Conservation (phyloP, 2,797 vertebrate genomes). For the Carcharodon carcharias region DNA sequence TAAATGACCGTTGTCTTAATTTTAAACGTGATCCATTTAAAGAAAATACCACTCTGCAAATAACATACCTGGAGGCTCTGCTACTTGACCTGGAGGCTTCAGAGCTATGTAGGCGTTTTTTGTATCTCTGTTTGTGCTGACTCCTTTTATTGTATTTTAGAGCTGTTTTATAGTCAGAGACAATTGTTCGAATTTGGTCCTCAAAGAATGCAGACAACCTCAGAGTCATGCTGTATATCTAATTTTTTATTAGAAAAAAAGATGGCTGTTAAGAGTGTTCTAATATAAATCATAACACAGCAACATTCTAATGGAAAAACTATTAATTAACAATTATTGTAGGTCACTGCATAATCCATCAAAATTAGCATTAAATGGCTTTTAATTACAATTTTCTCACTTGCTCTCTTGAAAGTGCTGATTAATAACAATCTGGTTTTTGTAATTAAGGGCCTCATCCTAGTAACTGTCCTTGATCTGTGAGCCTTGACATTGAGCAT, state of each 20-base stretch:
- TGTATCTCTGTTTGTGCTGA: constrained; percentile 75
- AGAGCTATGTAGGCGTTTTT: constrained; percentile 65
- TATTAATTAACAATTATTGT: background rate
- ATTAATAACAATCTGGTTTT: background rate
- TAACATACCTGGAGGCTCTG: constrained; percentile 60
- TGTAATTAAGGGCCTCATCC: background rate
- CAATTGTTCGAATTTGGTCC: constrained; percentile 80
- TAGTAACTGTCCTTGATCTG: background rate
- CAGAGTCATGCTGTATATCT: constrained; percentile 97
- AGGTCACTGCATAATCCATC: background rate
- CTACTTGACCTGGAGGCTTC: constrained; percentile 49
- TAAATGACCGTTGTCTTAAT: background rate
- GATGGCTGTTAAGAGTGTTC: background rate
- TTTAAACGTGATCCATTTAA: background rate
- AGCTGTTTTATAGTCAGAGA: constrained; percentile 83
- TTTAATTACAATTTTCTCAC: background rate
- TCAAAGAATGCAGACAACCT: constrained; percentile 88
- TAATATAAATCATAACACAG: background rate
- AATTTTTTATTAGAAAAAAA: background rate
- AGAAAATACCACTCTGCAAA: background rate
- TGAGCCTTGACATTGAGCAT: background rate
- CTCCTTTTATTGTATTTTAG: constrained; percentile 77
- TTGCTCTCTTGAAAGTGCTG: background rate
- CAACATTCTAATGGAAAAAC: background rate
- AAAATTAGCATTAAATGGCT: background rate